These are phyloP conservation scores for Octopus bimaculoides DNA, from an alignment of 1,140 invertebrate genomes.

Conservation along the genomic window DNA sequence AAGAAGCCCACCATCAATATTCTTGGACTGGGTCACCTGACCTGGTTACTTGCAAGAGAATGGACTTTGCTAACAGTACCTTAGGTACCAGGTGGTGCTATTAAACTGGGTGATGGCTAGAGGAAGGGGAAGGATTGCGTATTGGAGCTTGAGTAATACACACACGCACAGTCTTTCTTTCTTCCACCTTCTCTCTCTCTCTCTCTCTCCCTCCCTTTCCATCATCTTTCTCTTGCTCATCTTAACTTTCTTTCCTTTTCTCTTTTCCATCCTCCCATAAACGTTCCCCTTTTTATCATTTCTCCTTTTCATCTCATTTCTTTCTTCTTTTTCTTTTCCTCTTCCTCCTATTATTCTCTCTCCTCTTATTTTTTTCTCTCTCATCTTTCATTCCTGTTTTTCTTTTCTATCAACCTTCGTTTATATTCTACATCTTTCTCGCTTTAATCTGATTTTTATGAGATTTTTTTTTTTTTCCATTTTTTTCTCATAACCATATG, in stretches of 20 bases:
- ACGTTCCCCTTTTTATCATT: background rate
- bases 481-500: conserved; percentile 17
- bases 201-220: background rate
- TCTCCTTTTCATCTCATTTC: background rate
- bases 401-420: background rate
- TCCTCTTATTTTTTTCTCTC: background rate
- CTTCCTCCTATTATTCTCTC: background rate
- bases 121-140: too few relatives aligned
- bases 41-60: too few relatives aligned
- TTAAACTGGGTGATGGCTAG: too few relatives aligned
- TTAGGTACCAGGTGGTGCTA: too few relatives aligned
- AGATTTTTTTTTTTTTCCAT: background rate
- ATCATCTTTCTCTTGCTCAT: background rate
- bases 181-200: background rate
- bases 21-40: too few relatives aligned
- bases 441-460: background rate
- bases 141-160: too few relatives aligned
- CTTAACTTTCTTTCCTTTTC: background rate
- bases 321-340: background rate
- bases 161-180: background rate
- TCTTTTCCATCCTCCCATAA: background rate
- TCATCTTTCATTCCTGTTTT: background rate
- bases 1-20: too few relatives aligned
- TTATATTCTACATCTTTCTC: background rate
- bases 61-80: too few relatives aligned